Percentiles rank a stretch among this genome's conserved stretches.
Evolutionary conservation across 92 coral and sea anemone species (phyloP).

Genomic region (Paramuricea clavata): DNA sequence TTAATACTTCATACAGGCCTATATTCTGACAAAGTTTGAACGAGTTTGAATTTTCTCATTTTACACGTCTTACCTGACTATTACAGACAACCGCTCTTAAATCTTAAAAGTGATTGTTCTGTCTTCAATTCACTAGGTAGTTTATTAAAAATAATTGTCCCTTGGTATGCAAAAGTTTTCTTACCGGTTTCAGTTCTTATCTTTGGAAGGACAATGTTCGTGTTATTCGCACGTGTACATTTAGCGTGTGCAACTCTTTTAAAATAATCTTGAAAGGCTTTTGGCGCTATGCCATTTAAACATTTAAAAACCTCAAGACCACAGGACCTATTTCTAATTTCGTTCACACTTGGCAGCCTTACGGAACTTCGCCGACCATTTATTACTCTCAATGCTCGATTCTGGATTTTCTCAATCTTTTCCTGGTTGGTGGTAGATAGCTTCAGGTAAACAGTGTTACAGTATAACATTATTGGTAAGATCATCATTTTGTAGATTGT

Average conservation of each 20-base stretch:
- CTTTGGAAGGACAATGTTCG: background rate
- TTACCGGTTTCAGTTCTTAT: background rate
- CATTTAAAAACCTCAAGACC: conserved; percentile 15
- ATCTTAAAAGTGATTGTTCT: background rate
- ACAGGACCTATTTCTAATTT: conserved; percentile 13
- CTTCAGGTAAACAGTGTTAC: background rate
- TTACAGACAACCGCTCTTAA: background rate
- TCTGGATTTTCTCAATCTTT: background rate
- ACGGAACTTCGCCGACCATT: background rate
- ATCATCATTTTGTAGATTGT: background rate
- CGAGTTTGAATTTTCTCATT: too few species aligned
- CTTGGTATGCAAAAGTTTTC: background rate
- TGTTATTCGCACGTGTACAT: background rate
- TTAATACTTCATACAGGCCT: too few species aligned
- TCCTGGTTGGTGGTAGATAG: background rate
- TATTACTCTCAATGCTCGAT: conserved; percentile 5
- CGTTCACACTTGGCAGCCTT: background rate
- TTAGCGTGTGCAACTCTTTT: background rate
- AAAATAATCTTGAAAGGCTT: background rate
- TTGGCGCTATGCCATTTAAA: conserved; percentile 5
- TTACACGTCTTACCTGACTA: too few species aligned
- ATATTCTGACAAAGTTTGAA: too few species aligned
- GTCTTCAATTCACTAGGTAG: background rate
- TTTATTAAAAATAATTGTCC: background rate
- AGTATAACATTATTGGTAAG: background rate